Evolutionary conservation across 2,113 vertebrate species (phyloP), one percentile per base, ranked within the genome.

Genomic region (Sinocyclocheilus rhinocerous): DNA sequence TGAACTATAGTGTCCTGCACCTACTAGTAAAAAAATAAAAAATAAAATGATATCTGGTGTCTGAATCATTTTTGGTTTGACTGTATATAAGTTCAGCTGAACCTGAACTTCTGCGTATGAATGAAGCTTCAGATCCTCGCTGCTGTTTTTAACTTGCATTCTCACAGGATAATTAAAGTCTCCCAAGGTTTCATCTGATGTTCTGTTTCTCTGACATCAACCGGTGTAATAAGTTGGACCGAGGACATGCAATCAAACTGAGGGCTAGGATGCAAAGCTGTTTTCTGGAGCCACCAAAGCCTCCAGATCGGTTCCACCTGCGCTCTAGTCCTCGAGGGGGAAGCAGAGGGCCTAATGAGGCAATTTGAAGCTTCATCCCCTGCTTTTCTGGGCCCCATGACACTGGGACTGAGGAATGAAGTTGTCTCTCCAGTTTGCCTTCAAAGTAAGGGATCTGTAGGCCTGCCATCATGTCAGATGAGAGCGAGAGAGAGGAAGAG

Each of bases 401-500:
- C 24, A 65, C 78, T 82, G 72, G 26, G 69, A 70, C 12, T 33
- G 29, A 61, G 81, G 76, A 88, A 87, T 84, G 76, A 86, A 81
- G 75, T 29, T 76, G 84, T 87, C 79, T 87, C 59, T 78, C 65
- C 76, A 83, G 85, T 26, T 85, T 63, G 81, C 67, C 67, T 85
- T 88, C 84, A 88, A 85, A 88, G 59, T 50, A 76, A 39, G 61
- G 84, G 82, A 87, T 89, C 84, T 85, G 83, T 87, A 67, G 85
- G 26, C 45, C 63, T 85, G 85, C 83, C 85, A 83, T 76, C 52
- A 69, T 12, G 42, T 72, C 82, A 76, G 80, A 87, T 76, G 63
- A 85, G 88, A 82, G 50, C 48, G 76, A 89, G 83, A 59, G 83
- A 59, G 45, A 63, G 50, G 50, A 52, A 52, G 77, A 72, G 61